Base-by-base conservation (phyloP, 2,888 invertebrate species). In the Drosophila fungiperda region DNA sequence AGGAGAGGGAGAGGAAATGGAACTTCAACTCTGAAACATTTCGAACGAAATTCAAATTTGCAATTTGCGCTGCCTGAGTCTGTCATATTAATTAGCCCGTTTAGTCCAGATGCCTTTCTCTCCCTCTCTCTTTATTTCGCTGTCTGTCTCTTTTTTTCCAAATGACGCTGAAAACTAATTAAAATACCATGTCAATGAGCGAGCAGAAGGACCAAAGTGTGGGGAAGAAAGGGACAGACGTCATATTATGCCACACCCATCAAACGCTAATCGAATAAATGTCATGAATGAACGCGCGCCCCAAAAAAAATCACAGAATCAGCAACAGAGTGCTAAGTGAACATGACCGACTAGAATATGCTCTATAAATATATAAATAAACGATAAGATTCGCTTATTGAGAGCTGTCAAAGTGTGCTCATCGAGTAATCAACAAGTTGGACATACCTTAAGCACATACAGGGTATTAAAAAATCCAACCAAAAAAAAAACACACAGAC, bases 31-130 rank as follows among this genome's bases (percentile, higher is more conserved):
- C 23, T 40, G 33, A 45, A 45, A 54, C 74, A 61, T 65, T 66
- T 53, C 50, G 20, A 75, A 70, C 55, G 65, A 67, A 73, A 74
- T 62, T 62, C 58, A 58, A 76, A 68, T 72, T 64, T n/a, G 67
- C 66, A 70, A 65, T 75, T 69, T 63, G 45, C 58, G 33, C 59
- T 64, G 68, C 32, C 89, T 89, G 89, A 63, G 64, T 55, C 83
- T 89, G 90, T 83, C 86, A 88, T 82, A 90, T 85, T 86, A 88
- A 86, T 86, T 90, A 86, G 87, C 79, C 67, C 50, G 68, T 61
- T 69, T 61, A 55, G 55, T 65, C 60, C 72, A 35, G 11, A 26
- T 42, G 23, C 20, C 64, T 12, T n/a, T 36, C 65, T 8, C 32
- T 12, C 15, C 26, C 33, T 42, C 5, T 17, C 11, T 42, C 40